These are phyloP conservation scores for Notarius quadriscutis DNA, from an alignment of 2,113 vertebrate genomes.

Conservation along the genomic window DNA sequence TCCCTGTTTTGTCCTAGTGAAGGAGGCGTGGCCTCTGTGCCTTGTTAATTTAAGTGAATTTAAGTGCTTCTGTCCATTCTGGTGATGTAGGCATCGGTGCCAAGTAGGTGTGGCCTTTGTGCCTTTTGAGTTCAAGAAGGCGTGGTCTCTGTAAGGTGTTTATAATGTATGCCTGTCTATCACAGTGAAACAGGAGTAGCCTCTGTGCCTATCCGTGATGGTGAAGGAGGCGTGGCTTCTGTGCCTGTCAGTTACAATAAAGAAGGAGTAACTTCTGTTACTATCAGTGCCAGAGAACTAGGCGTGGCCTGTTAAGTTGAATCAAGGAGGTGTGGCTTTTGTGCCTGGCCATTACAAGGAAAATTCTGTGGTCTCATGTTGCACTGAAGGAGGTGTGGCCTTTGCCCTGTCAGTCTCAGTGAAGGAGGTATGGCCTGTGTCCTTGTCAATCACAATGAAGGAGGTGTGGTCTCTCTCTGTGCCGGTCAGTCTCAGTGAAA, in stretches of 20 bases:
- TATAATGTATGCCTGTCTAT: background rate
- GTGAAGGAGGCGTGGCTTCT: background rate
- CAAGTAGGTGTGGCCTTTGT: background rate
- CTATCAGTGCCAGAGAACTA: background rate
- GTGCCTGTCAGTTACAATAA: background rate
- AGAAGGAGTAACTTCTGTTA: background rate
- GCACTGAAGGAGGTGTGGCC: background rate
- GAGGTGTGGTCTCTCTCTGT: background rate
- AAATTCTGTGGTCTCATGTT: background rate
- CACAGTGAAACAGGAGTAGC: background rate
- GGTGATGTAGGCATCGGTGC: background rate
- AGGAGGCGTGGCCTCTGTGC: background rate
- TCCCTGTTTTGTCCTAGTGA: background rate
- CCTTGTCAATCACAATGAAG: background rate
- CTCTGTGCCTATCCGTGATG: accelerated
- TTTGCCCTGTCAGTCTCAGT: background rate
- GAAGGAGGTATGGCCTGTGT: background rate
- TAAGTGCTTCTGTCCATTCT: background rate
- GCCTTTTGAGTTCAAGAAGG: background rate
- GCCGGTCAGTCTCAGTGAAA: background rate
- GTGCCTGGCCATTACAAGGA: background rate
- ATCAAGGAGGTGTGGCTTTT: background rate
- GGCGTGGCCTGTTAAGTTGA: background rate
- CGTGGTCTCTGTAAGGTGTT: background rate
- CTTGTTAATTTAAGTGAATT: background rate